Evolutionary conservation across 2,113 vertebrate genomes (phyloP).

Genomic region (Orcinus orca): DNA sequence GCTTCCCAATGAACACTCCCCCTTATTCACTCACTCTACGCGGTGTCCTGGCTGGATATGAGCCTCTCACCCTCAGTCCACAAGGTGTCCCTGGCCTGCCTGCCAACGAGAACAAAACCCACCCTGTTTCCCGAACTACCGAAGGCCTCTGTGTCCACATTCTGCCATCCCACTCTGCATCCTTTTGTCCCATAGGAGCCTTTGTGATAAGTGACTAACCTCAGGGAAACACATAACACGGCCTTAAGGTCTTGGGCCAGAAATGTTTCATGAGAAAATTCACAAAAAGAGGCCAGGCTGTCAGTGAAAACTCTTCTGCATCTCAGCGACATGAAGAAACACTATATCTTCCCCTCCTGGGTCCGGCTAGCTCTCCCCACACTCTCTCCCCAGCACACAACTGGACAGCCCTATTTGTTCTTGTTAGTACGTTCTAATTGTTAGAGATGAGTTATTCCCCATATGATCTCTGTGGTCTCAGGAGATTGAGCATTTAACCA

Average conservation of each 20-base stretch:
- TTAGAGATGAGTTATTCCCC: neutral
- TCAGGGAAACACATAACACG: neutral
- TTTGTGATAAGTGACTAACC: neutral
- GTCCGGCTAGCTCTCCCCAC: neutral
- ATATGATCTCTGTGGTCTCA: neutral
- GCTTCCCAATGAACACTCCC: neutral
- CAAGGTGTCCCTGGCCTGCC: neutral
- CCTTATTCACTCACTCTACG: rapidly evolving
- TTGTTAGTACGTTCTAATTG: neutral
- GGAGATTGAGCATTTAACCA: neutral
- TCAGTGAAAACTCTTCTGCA: neutral
- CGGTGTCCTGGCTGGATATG: neutral
- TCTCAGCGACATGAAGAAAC: neutral
- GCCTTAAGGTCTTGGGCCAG: neutral
- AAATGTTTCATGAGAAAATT: neutral
- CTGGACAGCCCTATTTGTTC: neutral
- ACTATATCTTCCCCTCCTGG: neutral
- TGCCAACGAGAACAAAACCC: neutral
- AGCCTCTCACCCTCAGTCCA: neutral
- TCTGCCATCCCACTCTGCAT: neutral
- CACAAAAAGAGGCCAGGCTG: neutral
- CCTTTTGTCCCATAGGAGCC: neutral
- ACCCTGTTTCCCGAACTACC: neutral
- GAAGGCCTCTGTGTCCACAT: neutral
- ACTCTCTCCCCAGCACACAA: neutral